Conservation (phyloP, 1,140 invertebrate genomes). For the Tetragonula clypearis region DNA sequence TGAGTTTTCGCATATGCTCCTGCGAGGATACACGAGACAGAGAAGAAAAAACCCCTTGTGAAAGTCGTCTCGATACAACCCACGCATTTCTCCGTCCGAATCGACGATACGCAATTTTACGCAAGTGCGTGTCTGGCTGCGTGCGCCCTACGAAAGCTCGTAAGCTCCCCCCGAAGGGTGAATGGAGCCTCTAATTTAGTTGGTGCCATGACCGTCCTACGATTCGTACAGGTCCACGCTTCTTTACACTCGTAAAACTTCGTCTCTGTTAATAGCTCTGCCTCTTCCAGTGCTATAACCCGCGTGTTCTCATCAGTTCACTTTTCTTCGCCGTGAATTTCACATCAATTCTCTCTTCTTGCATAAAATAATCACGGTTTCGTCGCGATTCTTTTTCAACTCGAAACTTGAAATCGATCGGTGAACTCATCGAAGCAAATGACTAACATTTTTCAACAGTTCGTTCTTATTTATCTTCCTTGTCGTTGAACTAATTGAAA, state of each 20-base stretch:
- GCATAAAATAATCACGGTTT: not conserved
- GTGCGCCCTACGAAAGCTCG: conserved; percentile 64
- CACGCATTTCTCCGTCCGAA: conserved; percentile 28
- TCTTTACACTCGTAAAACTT: not conserved
- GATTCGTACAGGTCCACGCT: conserved; percentile 36
- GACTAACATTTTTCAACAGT: not conserved
- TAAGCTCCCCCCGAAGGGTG: conserved; percentile 61
- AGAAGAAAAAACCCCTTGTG: not conserved
- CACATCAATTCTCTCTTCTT: not conserved
- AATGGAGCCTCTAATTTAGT: conserved; percentile 66
- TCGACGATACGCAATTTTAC: conserved; percentile 59
- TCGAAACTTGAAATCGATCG: not conserved
- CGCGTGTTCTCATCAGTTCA: not conserved
- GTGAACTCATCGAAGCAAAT: not conserved
- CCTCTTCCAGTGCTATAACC: not conserved
- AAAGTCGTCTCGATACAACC: not conserved
- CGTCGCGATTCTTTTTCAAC: not conserved
- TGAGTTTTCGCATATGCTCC: not conserved
- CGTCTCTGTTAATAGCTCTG: not conserved
- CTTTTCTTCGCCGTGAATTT: not conserved
- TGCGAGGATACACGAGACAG: too few relatives aligned
- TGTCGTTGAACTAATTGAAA: not conserved
- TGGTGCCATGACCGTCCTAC: conserved; percentile 44
- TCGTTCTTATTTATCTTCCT: not conserved
- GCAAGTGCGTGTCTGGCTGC: conserved; percentile 60